Conservation (phyloP, 2,113 vertebrate species). For the Gracilinanus agilis region DNA sequence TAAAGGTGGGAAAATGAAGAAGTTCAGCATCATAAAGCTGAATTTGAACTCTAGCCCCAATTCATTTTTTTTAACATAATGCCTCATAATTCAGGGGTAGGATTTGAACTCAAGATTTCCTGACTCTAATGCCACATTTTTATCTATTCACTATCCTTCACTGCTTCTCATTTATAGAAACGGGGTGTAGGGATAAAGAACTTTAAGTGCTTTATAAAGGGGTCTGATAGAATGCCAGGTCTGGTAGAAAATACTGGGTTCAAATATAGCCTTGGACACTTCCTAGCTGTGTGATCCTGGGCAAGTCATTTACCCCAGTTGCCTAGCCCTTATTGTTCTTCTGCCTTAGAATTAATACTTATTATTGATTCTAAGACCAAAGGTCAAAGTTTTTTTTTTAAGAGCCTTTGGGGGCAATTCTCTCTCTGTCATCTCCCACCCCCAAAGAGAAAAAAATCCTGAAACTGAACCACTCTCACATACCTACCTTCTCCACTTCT, state of each 20-base stretch:
- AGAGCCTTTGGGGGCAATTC: neutral
- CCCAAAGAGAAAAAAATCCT: slow-evolving; percentile 23
- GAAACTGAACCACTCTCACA: neutral
- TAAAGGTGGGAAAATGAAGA: neutral
- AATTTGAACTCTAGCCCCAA: neutral
- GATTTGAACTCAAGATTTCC: neutral
- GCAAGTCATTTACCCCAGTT: too few relatives aligned
- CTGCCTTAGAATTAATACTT: too few relatives aligned
- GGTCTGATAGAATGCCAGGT: too few relatives aligned
- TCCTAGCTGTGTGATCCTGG: too few relatives aligned
- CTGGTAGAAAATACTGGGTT: too few relatives aligned
- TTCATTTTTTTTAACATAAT: neutral
- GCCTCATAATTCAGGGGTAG: neutral
- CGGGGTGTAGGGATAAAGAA: neutral
- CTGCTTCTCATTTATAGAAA: neutral
- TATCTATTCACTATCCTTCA: neutral
- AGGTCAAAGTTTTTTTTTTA: too few relatives aligned
- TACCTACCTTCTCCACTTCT: slow-evolving; percentile 34
- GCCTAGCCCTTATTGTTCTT: too few relatives aligned
- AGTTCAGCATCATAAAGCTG: neutral
- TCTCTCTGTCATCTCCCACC: neutral
- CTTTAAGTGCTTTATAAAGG: neutral
- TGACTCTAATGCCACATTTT: neutral
- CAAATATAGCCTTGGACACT: too few relatives aligned
- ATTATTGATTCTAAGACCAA: too few relatives aligned